Percentiles rank a stretch among this genome's conserved stretches.
These are phyloP conservation scores for Mechanitis mazaeus DNA, from an alignment of 2,888 invertebrate species.

Conservation along the genomic window DNA sequence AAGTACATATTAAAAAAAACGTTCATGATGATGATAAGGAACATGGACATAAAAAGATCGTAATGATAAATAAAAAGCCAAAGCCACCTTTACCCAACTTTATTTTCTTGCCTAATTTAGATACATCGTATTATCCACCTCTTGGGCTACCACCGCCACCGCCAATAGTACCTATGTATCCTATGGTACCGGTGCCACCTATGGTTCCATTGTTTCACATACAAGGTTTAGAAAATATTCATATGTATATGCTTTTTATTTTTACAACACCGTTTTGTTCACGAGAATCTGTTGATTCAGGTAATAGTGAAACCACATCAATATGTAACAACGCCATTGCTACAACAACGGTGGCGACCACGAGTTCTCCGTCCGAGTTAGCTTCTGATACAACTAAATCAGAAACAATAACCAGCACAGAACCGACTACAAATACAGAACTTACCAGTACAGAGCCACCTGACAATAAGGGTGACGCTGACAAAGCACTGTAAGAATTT, in stretches of 20 bases:
- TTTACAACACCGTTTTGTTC: too few species aligned
- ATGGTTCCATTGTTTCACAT: slow-evolving; percentile 36
- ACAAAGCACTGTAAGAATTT: not conserved
- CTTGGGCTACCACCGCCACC: slow-evolving; percentile 60
- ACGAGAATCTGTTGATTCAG: not conserved
- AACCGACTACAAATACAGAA: not conserved
- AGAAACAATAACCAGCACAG: not conserved
- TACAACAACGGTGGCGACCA: not conserved
- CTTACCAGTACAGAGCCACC: not conserved
- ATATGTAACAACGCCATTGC: not conserved
- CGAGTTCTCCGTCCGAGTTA: not conserved
- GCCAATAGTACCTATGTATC: slow-evolving; percentile 59
- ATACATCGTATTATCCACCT: slow-evolving; percentile 62
- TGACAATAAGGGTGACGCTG: not conserved
- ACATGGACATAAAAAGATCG: slow-evolving; percentile 58
- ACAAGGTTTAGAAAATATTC: slow-evolving; percentile 35
- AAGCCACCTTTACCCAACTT: slow-evolving; percentile 62
- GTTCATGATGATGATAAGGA: slow-evolving; percentile 34
- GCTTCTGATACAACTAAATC: not conserved
- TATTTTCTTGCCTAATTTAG: slow-evolving; percentile 61
- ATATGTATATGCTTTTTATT: not conserved
- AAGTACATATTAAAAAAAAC: slow-evolving; percentile 10
- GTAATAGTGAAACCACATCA: slow-evolving; percentile 1
- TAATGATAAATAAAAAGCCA: slow-evolving; percentile 57
- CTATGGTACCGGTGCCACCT: slow-evolving; percentile 62